phyloP scores from a whole-genome alignment of 2,888 invertebrate species.

The Lasioglossum lativentre region DNA sequence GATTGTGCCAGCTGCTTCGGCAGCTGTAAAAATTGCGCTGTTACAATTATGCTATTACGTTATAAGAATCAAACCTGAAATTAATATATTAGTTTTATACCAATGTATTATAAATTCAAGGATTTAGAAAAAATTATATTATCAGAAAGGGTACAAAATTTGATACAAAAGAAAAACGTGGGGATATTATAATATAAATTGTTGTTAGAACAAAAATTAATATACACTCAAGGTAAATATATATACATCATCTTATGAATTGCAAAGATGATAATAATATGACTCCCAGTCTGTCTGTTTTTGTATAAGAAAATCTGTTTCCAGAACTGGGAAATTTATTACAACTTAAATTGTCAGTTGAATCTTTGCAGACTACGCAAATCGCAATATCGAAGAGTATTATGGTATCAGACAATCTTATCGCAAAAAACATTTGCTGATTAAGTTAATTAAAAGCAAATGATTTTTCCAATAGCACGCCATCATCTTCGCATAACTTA shows the following conservation, averaged over 20 bases:
- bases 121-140: too few relatives aligned
- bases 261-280: too few relatives aligned
- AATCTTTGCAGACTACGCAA: not conserved
- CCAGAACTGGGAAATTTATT: not conserved
- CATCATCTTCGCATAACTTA: not conserved
- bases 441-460: not conserved
- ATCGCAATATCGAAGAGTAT: not conserved
- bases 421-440: not conserved
- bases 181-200: too few relatives aligned
- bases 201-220: too few relatives aligned
- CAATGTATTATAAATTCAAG: too few relatives aligned
- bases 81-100: not conserved
- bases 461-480: not conserved
- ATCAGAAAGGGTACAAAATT: too few relatives aligned
- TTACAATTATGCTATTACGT: too few relatives aligned
- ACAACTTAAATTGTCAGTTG: not conserved
- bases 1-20: constrained; percentile 90
- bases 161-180: too few relatives aligned
- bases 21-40: constrained; percentile 87
- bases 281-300: not conserved
- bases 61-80: too few relatives aligned
- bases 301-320: not conserved
- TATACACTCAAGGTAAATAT: too few relatives aligned
- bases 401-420: not conserved
- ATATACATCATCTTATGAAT: too few relatives aligned